These are phyloP conservation scores for Bettongia penicillata DNA, from an alignment of 2,113 vertebrate genomes.

Conservation along the genomic window DNA sequence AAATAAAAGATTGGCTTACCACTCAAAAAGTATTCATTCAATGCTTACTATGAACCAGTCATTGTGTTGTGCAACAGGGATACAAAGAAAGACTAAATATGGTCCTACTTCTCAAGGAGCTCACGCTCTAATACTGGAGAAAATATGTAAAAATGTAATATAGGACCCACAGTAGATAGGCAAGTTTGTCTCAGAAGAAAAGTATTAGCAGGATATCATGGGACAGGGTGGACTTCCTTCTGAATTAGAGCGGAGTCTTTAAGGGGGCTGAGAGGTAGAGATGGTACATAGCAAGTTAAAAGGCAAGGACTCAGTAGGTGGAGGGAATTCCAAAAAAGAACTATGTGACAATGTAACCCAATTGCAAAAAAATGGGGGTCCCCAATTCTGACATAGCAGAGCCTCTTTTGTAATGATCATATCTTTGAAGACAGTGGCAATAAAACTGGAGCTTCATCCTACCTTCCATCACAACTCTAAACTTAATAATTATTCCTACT, in stretches of 20 bases:
- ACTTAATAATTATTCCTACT: not conserved
- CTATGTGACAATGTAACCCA: not conserved
- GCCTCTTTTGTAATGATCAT: not conserved
- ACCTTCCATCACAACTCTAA: not conserved
- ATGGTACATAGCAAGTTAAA: not conserved
- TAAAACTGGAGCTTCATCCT: not conserved
- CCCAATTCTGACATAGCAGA: not conserved
- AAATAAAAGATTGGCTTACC: not conserved
- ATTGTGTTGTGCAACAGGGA: not conserved
- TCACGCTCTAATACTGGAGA: not conserved
- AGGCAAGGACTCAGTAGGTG: not conserved
- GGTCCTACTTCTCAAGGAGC: not conserved
- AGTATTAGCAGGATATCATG: not conserved
- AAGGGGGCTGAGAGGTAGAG: not conserved
- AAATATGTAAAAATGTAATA: not conserved
- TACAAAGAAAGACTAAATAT: not conserved
- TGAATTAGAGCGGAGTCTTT: not conserved
- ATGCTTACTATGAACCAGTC: not conserved
- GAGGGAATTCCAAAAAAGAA: not conserved
- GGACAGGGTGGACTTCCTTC: not conserved
- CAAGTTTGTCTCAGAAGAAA: not conserved
- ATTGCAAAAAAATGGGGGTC: not conserved
- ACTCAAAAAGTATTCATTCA: not conserved
- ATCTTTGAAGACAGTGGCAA: not conserved
- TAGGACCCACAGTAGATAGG: not conserved